Percentiles rank a stretch among this genome's conserved stretches.
These are phyloP conservation scores for Stichodactyla mertensii DNA, from an alignment of 64 coral and sea anemone species.

Conservation along the genomic window DNA sequence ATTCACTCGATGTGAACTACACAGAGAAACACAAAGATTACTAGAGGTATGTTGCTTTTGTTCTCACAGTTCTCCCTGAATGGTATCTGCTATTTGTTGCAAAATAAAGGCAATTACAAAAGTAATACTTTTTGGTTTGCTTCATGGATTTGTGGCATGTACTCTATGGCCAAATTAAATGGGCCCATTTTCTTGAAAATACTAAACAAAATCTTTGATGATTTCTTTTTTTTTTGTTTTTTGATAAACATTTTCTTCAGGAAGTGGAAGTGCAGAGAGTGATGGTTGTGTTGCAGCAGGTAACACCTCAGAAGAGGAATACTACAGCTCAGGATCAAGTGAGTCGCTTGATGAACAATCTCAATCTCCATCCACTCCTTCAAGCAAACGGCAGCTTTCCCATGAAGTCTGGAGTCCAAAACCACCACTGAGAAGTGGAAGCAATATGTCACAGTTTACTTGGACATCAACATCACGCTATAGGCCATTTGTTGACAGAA, in stretches of 20 bases:
- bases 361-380: not conserved
- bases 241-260: not conserved
- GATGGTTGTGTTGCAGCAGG: not conserved
- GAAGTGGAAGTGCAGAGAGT: not conserved
- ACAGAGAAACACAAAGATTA: too few relatives aligned
- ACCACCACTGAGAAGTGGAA: constrained; percentile 34
- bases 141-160: too few relatives aligned
- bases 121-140: too few relatives aligned
- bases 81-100: too few relatives aligned
- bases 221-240: not conserved
- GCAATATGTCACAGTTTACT: constrained; percentile 51
- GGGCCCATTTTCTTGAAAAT: too few relatives aligned
- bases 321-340: constrained; percentile 8
- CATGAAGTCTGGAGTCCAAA: constrained; percentile 29
- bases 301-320: not conserved
- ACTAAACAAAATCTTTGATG: too few relatives aligned
- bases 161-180: too few relatives aligned
- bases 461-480: constrained; percentile 82
- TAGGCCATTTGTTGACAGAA: constrained; percentile 87
- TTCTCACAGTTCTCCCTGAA: too few relatives aligned
- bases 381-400: not conserved
- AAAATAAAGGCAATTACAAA: too few relatives aligned
- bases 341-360: not conserved
- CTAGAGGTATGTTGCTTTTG: too few relatives aligned
- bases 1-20: too few relatives aligned